Conservation (phyloP, 2,888 invertebrate species). For the Ditylenchus weischeri region DNA sequence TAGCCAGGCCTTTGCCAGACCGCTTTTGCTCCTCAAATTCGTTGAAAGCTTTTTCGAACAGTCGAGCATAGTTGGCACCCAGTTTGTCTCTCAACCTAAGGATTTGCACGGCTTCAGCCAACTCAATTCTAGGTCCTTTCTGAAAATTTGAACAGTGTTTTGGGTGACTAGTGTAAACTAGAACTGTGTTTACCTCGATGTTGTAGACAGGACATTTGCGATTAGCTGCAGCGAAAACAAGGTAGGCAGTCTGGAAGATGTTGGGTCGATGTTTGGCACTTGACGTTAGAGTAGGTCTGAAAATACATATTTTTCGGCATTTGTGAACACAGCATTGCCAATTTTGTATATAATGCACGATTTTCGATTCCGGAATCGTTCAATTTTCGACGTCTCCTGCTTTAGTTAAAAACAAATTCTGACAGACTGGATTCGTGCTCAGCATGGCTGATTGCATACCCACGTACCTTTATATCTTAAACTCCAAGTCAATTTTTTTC, state of each 20-base stretch:
- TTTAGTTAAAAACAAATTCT: too few species aligned
- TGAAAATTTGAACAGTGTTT: constrained; percentile 16
- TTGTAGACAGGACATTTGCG: constrained; percentile 62
- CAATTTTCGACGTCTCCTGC: too few species aligned
- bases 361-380: too few species aligned
- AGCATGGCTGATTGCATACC: too few species aligned
- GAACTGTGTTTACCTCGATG: constrained; percentile 59
- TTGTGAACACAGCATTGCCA: too few species aligned
- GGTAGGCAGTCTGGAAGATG: constrained; percentile 66
- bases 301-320: constrained; percentile 24
- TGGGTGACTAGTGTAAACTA: neutral
- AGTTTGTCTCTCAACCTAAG: constrained; percentile 34
- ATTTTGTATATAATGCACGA: too few species aligned
- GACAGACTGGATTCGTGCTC: too few species aligned
- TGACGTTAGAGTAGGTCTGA: constrained; percentile 76
- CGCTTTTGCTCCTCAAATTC: constrained; percentile 33
- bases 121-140: constrained; percentile 35
- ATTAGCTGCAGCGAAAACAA: constrained; percentile 61
- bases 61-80: constrained; percentile 36
- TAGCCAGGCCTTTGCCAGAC: too few species aligned
- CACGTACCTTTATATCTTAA: too few species aligned
- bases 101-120: constrained; percentile 36
- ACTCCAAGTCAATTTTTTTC: too few species aligned
- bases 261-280: constrained; percentile 79
- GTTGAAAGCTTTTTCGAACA: constrained; percentile 40